Conservation (phyloP, 2,113 vertebrate genomes). For the Numida meleagris region DNA sequence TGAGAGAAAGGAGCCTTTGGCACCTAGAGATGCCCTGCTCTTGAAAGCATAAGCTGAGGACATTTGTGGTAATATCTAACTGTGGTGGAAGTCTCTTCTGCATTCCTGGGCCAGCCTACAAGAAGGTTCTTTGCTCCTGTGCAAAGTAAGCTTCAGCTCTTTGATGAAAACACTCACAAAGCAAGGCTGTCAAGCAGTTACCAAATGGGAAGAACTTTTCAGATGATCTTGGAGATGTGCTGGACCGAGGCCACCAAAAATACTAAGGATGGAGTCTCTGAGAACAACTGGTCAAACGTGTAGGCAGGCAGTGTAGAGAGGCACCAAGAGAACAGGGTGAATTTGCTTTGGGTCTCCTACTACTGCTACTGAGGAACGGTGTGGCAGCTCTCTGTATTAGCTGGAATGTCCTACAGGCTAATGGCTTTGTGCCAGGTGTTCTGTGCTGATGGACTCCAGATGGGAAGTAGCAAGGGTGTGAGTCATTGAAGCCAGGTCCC, state of each 20-base stretch:
- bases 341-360: not conserved
- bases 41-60: not conserved
- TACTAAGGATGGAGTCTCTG: not conserved
- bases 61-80: not conserved
- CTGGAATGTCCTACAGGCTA: slow-evolving; percentile 44
- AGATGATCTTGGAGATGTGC: not conserved
- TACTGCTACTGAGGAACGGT: not conserved
- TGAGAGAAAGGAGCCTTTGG: not conserved
- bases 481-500: slow-evolving; percentile 56
- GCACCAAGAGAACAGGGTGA: not conserved
- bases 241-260: not conserved
- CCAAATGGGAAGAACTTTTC: not conserved
- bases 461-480: slow-evolving; percentile 60
- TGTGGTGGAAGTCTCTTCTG: not conserved
- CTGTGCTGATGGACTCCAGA: slow-evolving; percentile 45
- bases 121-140: not conserved
- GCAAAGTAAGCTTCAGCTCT: not conserved
- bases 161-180: not conserved
- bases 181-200: not conserved
- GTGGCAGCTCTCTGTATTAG: slow-evolving; percentile 15
- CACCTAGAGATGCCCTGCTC: not conserved
- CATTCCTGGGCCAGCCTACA: not conserved
- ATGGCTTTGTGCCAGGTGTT: slow-evolving; percentile 64
- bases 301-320: not conserved
- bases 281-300: not conserved